Percentiles rank a stretch among this genome's conserved stretches.
phyloP scores from a whole-genome alignment of 2,888 invertebrate species.

The Ceraclea dissimilis region DNA sequence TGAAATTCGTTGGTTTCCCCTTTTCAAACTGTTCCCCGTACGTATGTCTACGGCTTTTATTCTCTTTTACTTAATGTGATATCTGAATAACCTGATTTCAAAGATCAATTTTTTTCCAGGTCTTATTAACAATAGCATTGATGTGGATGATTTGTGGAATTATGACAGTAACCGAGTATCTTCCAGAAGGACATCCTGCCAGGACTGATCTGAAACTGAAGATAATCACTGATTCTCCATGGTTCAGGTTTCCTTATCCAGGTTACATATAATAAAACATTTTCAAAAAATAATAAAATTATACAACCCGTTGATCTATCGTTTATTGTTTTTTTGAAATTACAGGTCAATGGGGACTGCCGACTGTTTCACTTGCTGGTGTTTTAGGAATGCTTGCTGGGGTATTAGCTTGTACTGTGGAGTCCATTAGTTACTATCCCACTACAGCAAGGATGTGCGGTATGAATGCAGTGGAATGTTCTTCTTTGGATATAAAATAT shows the following conservation, averaged over 20 bases:
- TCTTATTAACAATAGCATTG: slow-evolving; percentile 63
- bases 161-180: slow-evolving; percentile 56
- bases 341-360: slow-evolving; percentile 67
- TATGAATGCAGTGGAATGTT: slow-evolving; percentile 35
- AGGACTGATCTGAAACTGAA: slow-evolving; percentile 65
- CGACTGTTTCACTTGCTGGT: slow-evolving; percentile 63
- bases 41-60: slow-evolving; percentile 31
- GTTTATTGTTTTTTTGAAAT: not conserved
- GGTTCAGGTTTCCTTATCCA: slow-evolving; percentile 77
- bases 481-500: too few species aligned
- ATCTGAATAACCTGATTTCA: too few species aligned
- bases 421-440: slow-evolving; percentile 83
- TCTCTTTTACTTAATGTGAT: too few species aligned
- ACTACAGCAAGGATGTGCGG: slow-evolving; percentile 81
- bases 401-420: slow-evolving; percentile 70
- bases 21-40: slow-evolving; percentile 77
- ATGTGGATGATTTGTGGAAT: slow-evolving; percentile 72
- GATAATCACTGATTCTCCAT: slow-evolving; percentile 64
- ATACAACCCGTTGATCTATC: too few species aligned
- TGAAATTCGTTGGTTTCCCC: slow-evolving; percentile 52
- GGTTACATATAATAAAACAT: slow-evolving; percentile 38
- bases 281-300: not conserved
- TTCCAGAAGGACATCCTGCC: slow-evolving; percentile 60
- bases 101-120: slow-evolving; percentile 44
- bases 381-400: slow-evolving; percentile 73